Evolutionary conservation across 23 tunicate genomes (phyloP).

Genomic region (Diplosoma virens): DNA sequence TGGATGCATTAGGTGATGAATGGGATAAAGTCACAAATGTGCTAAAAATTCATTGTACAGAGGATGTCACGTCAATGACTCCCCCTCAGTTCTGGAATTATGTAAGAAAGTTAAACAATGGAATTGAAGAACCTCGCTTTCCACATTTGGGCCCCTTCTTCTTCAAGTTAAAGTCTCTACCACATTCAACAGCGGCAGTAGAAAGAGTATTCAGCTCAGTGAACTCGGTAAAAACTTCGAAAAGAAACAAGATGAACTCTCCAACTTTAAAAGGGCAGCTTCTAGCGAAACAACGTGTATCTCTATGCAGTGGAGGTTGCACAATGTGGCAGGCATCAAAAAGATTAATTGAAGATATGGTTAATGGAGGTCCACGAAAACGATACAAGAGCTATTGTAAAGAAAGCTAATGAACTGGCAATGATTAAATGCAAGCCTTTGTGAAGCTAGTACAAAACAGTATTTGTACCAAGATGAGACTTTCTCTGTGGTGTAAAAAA

Average conservation of each 20-base stretch:
- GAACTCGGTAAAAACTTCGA: constrained; percentile 28
- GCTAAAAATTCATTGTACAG: constrained; percentile 30
- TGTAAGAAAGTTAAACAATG: constrained; percentile 20
- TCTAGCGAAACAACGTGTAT: constrained; percentile 19
- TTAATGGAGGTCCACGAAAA: constrained; percentile 12
- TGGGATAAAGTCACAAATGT: constrained; percentile 38
- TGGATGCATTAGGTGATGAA: constrained; percentile 33
- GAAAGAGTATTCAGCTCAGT: constrained; percentile 27
- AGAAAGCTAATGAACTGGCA: constrained; percentile 22
- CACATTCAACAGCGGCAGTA: constrained; percentile 31
- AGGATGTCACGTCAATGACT: constrained; percentile 38
- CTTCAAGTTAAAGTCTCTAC: constrained; percentile 12
- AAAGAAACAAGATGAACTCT: constrained; percentile 5
- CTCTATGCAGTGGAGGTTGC: constrained; percentile 18
- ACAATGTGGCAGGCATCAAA: constrained; percentile 24
- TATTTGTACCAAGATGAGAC: constrained; percentile 12
- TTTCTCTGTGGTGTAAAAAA: constrained; percentile 12
- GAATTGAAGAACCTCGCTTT: constrained; percentile 30
- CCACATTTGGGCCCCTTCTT: constrained; percentile 25
- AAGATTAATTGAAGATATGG: constrained; percentile 23
- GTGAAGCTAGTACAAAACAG: constrained; percentile 22
- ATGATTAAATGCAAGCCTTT: constrained; percentile 19
- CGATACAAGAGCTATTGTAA: constrained; percentile 15
- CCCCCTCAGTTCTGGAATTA: constrained; percentile 40
- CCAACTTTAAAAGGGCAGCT: constrained; percentile 26